These are phyloP conservation scores for Noctilio leporinus DNA, from an alignment of 2,113 vertebrate species.

Conservation along the genomic window DNA sequence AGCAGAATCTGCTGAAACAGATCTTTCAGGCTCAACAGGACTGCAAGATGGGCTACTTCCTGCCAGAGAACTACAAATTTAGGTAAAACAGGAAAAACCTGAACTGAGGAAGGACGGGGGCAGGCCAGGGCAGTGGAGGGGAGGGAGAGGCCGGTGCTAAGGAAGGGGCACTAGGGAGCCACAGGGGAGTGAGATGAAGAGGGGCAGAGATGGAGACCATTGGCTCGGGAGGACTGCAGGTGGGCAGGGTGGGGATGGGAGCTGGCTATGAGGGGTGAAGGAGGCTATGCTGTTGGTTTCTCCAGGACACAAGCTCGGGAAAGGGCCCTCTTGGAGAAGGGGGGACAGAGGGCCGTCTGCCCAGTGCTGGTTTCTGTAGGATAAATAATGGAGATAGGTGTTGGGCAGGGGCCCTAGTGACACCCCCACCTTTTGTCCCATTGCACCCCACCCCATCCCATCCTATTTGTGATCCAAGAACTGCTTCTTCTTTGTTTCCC, in stretches of 20 bases:
- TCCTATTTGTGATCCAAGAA: neutral
- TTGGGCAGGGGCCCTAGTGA: neutral
- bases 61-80: slow-evolving; percentile 66
- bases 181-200: neutral
- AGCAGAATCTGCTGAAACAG: slow-evolving; percentile 64
- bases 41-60: slow-evolving; percentile 64
- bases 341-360: neutral
- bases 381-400: neutral
- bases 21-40: slow-evolving; percentile 38
- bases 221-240: neutral
- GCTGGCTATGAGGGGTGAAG: too few relatives aligned
- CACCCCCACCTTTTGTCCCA: rapidly evolving
- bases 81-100: slow-evolving; percentile 37
- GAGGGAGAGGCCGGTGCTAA: neutral
- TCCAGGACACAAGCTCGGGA: neutral
- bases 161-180: neutral
- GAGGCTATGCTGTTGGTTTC: neutral
- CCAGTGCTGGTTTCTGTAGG: neutral
- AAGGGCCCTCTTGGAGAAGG: neutral
- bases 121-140: neutral
- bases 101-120: neutral
- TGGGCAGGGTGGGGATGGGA: neutral
- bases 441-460: neutral
- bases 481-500: neutral
- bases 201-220: neutral